Conservation (phyloP, 2,888 invertebrate genomes). For the Pachymerium ferrugineum region DNA sequence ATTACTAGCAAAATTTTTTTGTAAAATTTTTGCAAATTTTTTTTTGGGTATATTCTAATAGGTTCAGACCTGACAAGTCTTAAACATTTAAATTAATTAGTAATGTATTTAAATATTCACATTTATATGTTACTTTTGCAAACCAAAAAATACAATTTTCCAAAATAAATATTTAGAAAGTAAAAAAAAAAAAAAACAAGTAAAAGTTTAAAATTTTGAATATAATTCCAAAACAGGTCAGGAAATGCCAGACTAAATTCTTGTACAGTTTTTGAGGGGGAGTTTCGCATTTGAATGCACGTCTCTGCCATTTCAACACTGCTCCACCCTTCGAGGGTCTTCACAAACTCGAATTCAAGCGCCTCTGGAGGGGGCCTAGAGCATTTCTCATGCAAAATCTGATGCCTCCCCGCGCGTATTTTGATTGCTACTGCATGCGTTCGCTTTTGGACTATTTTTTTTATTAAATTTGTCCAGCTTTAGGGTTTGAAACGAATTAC, state of each 20-base stretch:
- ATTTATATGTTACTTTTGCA: too few relatives aligned
- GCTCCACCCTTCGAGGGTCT: conserved; percentile 4
- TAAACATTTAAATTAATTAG: too few relatives aligned
- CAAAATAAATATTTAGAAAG: too few relatives aligned
- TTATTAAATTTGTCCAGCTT: conserved; percentile 13
- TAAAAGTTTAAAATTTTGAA: too few relatives aligned
- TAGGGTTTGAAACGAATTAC: conserved; percentile 13
- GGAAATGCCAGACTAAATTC: conserved; percentile 4
- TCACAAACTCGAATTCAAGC: conserved; percentile 2
- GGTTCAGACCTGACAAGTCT: too few relatives aligned
- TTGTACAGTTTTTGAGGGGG: background rate
- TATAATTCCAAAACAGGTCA: background rate
- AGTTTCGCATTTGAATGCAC: background rate
- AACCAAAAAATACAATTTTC: too few relatives aligned
- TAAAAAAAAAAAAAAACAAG: too few relatives aligned
- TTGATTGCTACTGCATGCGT: conserved; percentile 8
- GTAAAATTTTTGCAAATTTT: too few relatives aligned
- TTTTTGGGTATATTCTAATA: too few relatives aligned
- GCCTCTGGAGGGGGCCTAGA: conserved; percentile 4
- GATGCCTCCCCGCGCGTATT: conserved; percentile 8
- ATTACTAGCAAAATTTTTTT: too few relatives aligned
- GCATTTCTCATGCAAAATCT: conserved; percentile 8
- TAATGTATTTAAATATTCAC: too few relatives aligned
- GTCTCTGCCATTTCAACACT: background rate
- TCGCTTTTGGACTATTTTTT: conserved; percentile 4